Evolutionary conservation across 2,888 invertebrate genomes (phyloP).

Genomic region (Lymantria monacha): DNA sequence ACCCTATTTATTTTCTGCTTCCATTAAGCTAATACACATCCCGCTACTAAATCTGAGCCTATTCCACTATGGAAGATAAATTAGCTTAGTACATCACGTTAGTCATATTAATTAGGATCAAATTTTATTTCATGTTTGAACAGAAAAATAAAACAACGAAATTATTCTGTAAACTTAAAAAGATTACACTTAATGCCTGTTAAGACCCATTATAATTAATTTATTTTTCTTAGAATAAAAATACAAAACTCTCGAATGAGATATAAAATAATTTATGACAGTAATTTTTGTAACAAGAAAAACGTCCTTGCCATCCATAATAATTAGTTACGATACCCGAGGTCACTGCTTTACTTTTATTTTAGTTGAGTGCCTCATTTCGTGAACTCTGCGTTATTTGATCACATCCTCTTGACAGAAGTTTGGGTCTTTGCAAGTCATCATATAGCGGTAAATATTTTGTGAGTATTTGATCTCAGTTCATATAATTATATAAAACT

Average conservation of each 20-base stretch:
- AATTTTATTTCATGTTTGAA: too few species aligned
- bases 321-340: conserved; percentile 22
- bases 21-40: too few species aligned
- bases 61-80: too few species aligned
- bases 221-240: neutral
- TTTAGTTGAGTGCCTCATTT: conserved; percentile 21
- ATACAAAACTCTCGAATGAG: neutral
- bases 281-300: conserved; percentile 6
- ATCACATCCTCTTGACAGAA: neutral
- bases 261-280: neutral
- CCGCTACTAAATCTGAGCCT: too few species aligned
- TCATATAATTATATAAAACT: neutral
- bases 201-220: neutral
- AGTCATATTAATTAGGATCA: too few species aligned
- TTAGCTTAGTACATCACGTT: too few species aligned
- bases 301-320: conserved; percentile 8
- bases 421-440: neutral
- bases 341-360: conserved; percentile 20
- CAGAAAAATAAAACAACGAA: too few species aligned
- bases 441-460: neutral
- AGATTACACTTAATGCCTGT: too few species aligned
- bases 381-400: conserved; percentile 16
- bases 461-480: neutral
- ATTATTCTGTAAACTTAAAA: too few species aligned
- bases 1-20: too few species aligned